Conservation (phyloP, 2,888 invertebrate genomes). For the Trichacis sp. region DNA sequence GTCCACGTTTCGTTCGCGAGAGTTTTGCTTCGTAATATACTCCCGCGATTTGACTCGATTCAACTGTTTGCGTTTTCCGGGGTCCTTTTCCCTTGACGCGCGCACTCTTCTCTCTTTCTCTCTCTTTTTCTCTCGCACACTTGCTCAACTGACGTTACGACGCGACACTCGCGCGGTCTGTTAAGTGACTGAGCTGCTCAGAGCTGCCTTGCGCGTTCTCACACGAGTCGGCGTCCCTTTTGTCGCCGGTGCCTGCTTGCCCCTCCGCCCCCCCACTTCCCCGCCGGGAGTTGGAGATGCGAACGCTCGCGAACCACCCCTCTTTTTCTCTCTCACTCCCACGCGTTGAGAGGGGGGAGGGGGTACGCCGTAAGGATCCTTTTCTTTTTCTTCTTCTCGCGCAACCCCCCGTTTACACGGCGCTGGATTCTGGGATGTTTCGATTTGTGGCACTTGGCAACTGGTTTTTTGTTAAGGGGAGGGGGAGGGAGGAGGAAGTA, state of each 20-base stretch:
- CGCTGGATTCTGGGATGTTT: constrained; percentile 3
- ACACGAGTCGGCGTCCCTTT: constrained; percentile 39
- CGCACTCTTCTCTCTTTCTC: too few relatives aligned
- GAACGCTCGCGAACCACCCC: constrained; percentile 24
- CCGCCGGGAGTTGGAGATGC: constrained; percentile 22
- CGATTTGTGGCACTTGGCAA: constrained; percentile 12
- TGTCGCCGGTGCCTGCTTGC: constrained; percentile 30
- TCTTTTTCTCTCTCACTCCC: too few relatives aligned
- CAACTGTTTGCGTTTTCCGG: background rate
- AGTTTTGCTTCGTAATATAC: too few relatives aligned
- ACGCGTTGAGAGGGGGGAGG: too few relatives aligned
- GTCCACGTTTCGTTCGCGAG: too few relatives aligned
- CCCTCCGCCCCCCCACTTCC: too few relatives aligned
- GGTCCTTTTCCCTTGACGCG: constrained; percentile 1
- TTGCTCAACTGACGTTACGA: constrained; percentile 1
- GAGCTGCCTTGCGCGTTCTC: constrained; percentile 32
- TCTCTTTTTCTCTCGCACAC: background rate
- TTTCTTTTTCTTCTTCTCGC: background rate
- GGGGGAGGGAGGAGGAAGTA: too few relatives aligned
- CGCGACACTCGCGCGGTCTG: constrained; percentile 38
- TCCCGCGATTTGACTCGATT: constrained; percentile 3
- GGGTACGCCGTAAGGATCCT: too few relatives aligned
- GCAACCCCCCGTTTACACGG: constrained; percentile 5
- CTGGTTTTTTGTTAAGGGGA: background rate
- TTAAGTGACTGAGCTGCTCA: constrained; percentile 38